Conservation (phyloP, 2,888 invertebrate genomes). For the Iselma pallidipennis region DNA sequence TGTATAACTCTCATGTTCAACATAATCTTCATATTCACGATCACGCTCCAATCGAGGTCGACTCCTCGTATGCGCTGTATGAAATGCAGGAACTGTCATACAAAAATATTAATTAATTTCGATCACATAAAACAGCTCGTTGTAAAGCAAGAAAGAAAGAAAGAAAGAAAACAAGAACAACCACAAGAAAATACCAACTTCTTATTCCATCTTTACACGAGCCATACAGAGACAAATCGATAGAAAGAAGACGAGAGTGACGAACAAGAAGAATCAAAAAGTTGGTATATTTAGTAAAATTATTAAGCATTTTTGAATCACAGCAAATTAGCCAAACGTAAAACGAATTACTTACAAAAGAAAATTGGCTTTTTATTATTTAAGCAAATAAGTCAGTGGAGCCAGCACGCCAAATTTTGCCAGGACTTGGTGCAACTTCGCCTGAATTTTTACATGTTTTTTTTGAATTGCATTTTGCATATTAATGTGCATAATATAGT, state of each 20-base stretch:
- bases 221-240: background rate
- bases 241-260: background rate
- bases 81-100: constrained; percentile 54
- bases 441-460: constrained; percentile 30
- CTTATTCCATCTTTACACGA: constrained; percentile 8
- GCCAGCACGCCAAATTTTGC: constrained; percentile 55
- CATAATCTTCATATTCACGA: constrained; percentile 61
- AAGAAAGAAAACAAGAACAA: background rate
- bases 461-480: constrained; percentile 4
- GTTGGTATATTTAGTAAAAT: background rate
- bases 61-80: constrained; percentile 54
- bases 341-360: constrained; percentile 39
- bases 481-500: constrained; percentile 44
- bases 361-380: constrained; percentile 14
- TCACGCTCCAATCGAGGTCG: constrained; percentile 60
- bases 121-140: background rate
- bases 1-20: constrained; percentile 46
- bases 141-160: background rate
- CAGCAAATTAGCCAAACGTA: constrained; percentile 17
- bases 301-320: background rate
- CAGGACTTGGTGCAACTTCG: constrained; percentile 51
- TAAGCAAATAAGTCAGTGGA: constrained; percentile 56
- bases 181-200: constrained; percentile 6
- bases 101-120: constrained; percentile 5
- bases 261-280: background rate